phyloP scores from a whole-genome alignment of 2,888 invertebrate species.

The Pogonocherus hispidulus region DNA sequence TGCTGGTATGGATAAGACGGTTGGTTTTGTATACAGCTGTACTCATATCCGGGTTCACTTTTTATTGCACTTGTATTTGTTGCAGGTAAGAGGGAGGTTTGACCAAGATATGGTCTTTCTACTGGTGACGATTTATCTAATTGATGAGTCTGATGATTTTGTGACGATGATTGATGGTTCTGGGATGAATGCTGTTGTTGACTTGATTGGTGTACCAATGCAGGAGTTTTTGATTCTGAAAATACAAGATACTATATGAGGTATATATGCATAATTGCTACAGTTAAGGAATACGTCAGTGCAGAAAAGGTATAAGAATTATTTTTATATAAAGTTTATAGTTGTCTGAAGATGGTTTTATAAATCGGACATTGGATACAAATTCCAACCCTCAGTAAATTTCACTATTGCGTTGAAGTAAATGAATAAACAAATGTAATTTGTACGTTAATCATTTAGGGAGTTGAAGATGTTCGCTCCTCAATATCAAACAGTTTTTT shows the following conservation, averaged over 20 bases:
- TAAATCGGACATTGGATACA: too few species aligned
- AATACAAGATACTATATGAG: conserved; percentile 35
- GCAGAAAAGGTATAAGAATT: too few species aligned
- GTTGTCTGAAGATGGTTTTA: too few species aligned
- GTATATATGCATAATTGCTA: conserved; percentile 5
- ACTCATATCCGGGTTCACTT: conserved; percentile 68
- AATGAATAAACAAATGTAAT: too few species aligned
- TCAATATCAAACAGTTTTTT: too few species aligned
- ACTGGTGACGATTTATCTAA: conserved; percentile 54
- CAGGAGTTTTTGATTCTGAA: conserved; percentile 62
- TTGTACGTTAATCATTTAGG: too few species aligned
- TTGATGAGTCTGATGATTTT: conserved; percentile 49
- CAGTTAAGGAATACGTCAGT: too few species aligned
- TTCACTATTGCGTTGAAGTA: too few species aligned
- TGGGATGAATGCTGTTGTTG: conserved; percentile 52
- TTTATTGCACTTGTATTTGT: conserved; percentile 66
- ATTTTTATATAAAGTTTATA: too few species aligned
- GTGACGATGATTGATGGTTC: conserved; percentile 46
- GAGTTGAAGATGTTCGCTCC: too few species aligned
- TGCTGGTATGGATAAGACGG: conserved; percentile 70
- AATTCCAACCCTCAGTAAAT: too few species aligned
- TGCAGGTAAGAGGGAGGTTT: conserved; percentile 71
- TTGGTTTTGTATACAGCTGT: conserved; percentile 67
- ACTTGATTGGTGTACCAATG: conserved; percentile 43
- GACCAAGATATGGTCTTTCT: conserved; percentile 71